A percentile compares a stretch with the other conserved stretches of the same genome.
Conservation (phyloP, 2,888 invertebrate species). For the Heteromyza rotundicornis region DNA sequence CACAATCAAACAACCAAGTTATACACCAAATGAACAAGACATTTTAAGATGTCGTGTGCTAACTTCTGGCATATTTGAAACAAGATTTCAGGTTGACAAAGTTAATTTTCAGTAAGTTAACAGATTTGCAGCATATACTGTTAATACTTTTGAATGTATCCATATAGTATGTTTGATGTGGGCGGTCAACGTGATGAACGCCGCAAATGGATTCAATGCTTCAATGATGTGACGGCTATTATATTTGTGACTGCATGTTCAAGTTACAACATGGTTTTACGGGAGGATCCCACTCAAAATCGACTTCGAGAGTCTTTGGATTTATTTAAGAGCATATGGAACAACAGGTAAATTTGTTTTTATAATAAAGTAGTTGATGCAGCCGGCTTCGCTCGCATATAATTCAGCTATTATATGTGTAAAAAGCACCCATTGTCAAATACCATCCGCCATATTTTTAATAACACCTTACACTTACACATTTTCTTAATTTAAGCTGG, state of each 20-base stretch:
- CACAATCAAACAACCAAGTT: conserved; percentile 93
- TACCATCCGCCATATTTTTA: too few species aligned
- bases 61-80: conserved; percentile 99
- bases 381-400: too few species aligned
- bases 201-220: conserved; percentile 99
- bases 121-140: not conserved
- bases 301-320: conserved; percentile 97
- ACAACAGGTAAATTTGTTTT: conserved; percentile 79
- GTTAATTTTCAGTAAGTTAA: conserved; percentile 98
- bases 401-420: too few species aligned
- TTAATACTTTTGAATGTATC: conserved; percentile 29
- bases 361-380: too few species aligned
- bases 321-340: conserved; percentile 99
- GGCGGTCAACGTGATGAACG: conserved; percentile 99
- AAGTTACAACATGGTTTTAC: conserved; percentile 99
- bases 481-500: too few species aligned
- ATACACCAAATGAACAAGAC: conserved; percentile 99
- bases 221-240: conserved; percentile 99
- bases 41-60: conserved; percentile 99
- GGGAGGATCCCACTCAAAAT: conserved; percentile 99
- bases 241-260: conserved; percentile 99
- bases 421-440: too few species aligned
- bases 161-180: conserved; percentile 97
- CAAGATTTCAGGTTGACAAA: conserved; percentile 99
- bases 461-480: not conserved